Percentiles rank a stretch among this genome's conserved stretches.
phyloP scores from a whole-genome alignment of 2,797 vertebrate species.

The Pagetopsis macropterus region DNA sequence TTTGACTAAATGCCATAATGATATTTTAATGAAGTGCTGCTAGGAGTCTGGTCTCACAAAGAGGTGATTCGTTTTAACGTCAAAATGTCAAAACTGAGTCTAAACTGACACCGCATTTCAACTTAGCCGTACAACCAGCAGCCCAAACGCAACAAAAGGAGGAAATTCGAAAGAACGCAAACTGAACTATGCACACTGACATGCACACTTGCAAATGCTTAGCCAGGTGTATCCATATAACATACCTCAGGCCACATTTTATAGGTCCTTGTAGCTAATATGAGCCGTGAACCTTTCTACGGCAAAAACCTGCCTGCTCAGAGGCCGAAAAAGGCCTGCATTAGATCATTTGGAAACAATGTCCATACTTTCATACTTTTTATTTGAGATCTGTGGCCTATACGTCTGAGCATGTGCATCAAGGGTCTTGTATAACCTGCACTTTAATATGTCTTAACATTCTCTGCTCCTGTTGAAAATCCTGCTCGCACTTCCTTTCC shows the following conservation, averaged over 20 bases:
- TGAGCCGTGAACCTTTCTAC: constrained; percentile 62
- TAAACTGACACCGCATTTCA: constrained; percentile 44
- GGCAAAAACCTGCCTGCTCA: constrained; percentile 61
- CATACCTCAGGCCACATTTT: constrained; percentile 52
- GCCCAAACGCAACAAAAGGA: constrained; percentile 29
- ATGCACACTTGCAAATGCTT: constrained; percentile 36
- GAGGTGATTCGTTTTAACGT: constrained; percentile 58
- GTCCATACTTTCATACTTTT: constrained; percentile 62
- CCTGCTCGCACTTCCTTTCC: constrained; percentile 20
- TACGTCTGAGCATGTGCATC: constrained; percentile 63
- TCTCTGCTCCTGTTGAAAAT: constrained; percentile 58
- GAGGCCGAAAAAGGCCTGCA: constrained; percentile 54
- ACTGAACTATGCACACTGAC: constrained; percentile 13
- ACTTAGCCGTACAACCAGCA: constrained; percentile 29
- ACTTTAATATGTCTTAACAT: constrained; percentile 48
- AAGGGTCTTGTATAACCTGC: constrained; percentile 56
- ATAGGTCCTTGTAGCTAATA: constrained; percentile 59
- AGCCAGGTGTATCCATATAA: constrained; percentile 67
- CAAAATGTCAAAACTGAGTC: constrained; percentile 60
- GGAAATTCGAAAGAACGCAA: constrained; percentile 32
- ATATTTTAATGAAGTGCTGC: constrained; percentile 60
- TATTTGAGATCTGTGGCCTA: constrained; percentile 66
- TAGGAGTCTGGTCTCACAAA: constrained; percentile 38
- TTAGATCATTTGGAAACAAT: constrained; percentile 74
- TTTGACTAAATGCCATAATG: constrained; percentile 45